Evolutionary conservation across 2,113 vertebrate species (phyloP).

Genomic region (Bucco capensis): DNA sequence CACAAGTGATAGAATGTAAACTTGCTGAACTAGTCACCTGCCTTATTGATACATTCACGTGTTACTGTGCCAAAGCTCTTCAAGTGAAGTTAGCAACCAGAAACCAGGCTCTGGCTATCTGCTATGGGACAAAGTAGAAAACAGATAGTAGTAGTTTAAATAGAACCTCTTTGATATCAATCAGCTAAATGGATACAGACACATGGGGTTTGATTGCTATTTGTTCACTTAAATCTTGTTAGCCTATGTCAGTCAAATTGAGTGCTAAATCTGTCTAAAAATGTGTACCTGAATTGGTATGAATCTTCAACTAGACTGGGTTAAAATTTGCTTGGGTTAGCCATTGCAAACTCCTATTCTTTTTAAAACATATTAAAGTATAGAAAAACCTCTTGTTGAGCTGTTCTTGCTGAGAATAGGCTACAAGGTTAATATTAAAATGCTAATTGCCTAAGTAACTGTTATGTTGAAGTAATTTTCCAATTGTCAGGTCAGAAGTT

Average conservation of each 20-base stretch:
- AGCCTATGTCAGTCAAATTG: neutral
- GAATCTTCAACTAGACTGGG: neutral
- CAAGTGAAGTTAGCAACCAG: neutral
- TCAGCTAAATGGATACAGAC: neutral
- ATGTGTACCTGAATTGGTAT: neutral
- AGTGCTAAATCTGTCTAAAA: neutral
- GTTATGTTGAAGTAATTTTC: neutral
- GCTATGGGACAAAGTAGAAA: neutral
- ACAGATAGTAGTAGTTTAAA: neutral
- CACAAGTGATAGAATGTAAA: conserved; percentile 48
- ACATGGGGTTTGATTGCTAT: neutral
- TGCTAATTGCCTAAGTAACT: neutral
- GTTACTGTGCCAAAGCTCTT: conserved; percentile 23
- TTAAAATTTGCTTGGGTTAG: neutral
- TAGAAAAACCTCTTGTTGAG: neutral
- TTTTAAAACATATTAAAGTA: neutral
- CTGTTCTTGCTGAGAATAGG: neutral
- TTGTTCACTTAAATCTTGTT: conserved; percentile 4
- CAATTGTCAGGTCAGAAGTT: neutral
- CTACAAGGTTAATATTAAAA: neutral
- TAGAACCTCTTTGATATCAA: neutral
- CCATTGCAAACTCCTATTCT: neutral
- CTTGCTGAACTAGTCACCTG: neutral
- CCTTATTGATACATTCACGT: neutral
- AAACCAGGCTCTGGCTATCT: neutral